A percentile compares a stretch with the other conserved stretches of the same genome.
These are phyloP conservation scores for Scaptomyza parva DNA, from an alignment of 2,888 invertebrate species.

Conservation along the genomic window DNA sequence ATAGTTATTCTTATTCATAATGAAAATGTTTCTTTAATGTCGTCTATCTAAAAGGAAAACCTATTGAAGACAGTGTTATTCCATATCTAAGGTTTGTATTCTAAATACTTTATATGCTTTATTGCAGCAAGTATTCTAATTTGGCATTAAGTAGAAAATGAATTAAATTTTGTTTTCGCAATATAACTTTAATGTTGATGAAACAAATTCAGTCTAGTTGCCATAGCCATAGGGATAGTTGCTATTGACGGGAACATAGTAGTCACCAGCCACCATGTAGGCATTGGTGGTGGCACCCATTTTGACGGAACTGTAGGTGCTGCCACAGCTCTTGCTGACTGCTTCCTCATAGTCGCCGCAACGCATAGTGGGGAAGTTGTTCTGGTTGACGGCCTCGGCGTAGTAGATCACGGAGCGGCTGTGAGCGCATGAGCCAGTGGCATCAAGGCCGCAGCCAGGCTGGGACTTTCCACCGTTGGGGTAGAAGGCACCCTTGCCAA, in stretches of 20 bases:
- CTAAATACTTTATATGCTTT: too few species aligned
- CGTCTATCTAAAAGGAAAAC: too few species aligned
- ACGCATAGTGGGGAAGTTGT: slow-evolving; percentile 71
- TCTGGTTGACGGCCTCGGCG: slow-evolving; percentile 83
- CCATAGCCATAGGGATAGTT: slow-evolving; percentile 74
- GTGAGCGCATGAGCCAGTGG: slow-evolving; percentile 85
- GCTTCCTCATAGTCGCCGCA: slow-evolving; percentile 81
- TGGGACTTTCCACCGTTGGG: slow-evolving; percentile 86
- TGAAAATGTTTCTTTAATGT: too few species aligned
- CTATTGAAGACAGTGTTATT: too few species aligned
- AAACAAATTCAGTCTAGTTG: slow-evolving; percentile 36
- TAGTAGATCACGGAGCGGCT: slow-evolving; percentile 84
- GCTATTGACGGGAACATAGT: slow-evolving; percentile 78
- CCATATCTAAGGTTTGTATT: too few species aligned
- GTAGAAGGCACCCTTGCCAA: slow-evolving; percentile 86
- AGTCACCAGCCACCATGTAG: slow-evolving; percentile 75
- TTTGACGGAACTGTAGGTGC: slow-evolving; percentile 67
- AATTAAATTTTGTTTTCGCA: not conserved
- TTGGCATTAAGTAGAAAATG: not conserved
- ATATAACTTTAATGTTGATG: slow-evolving; percentile 26
- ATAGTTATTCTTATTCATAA: too few species aligned
- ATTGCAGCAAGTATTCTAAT: not conserved
- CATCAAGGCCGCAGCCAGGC: slow-evolving; percentile 85
- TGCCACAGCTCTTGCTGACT: slow-evolving; percentile 66
- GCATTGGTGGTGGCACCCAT: slow-evolving; percentile 77